These are phyloP conservation scores for Aptenodytes forsteri DNA, from an alignment of 2,113 vertebrate genomes.

Conservation along the genomic window DNA sequence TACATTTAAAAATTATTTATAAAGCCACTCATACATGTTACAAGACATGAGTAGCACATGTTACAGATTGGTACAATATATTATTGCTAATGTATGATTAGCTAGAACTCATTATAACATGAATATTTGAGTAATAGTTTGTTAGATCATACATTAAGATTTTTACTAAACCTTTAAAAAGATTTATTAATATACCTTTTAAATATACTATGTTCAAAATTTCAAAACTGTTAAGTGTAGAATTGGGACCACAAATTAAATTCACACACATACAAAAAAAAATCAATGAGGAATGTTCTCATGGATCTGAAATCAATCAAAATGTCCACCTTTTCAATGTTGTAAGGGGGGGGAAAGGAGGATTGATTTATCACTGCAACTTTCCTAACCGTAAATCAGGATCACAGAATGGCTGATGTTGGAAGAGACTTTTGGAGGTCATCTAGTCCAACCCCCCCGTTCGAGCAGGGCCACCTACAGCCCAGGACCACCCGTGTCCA, in stretches of 20 bases:
- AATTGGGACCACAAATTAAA: neutral
- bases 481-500: neutral
- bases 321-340: neutral
- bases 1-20: neutral
- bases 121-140: neutral
- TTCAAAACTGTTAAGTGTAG: neutral
- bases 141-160: neutral
- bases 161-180: neutral
- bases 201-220: neutral
- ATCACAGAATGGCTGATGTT: neutral
- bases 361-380: neutral
- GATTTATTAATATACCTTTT: neutral
- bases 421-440: neutral
- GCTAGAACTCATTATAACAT: neutral
- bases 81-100: neutral
- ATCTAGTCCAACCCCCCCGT: rapidly evolving
- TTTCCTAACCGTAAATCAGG: neutral
- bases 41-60: neutral
- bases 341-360: neutral
- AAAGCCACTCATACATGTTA: rapidly evolving
- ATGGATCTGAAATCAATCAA: neutral
- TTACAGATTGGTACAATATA: neutral
- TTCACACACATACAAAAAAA: neutral
- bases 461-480: neutral
- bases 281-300: neutral